Evolutionary conservation across 2,888 invertebrate genomes (phyloP).

Genomic region (Diarsia brunnea): DNA sequence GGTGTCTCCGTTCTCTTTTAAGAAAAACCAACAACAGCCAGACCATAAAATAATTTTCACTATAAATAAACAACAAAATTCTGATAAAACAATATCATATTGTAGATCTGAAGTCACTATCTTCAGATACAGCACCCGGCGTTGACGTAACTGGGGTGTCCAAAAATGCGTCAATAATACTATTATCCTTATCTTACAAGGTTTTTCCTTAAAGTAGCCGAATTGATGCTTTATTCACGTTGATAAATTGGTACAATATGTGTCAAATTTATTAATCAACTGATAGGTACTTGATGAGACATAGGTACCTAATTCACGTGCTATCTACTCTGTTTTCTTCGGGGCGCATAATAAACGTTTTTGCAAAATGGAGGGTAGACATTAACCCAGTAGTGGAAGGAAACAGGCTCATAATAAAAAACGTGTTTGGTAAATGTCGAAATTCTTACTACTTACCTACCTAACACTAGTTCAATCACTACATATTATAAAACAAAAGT

Average conservation of each 20-base stretch:
- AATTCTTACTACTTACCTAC: neutral
- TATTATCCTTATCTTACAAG: conserved; percentile 21
- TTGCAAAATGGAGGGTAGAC: neutral
- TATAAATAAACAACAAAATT: neutral
- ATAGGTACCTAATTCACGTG: neutral
- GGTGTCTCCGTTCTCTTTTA: neutral
- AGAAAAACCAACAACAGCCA: neutral
- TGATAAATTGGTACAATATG: neutral
- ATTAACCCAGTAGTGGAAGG: neutral
- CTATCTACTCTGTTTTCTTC: neutral
- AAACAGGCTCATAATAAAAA: neutral
- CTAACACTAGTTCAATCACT: neutral
- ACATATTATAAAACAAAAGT: no score
- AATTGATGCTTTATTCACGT: neutral
- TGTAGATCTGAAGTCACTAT: conserved; percentile 5
- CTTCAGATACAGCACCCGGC: conserved; percentile 17
- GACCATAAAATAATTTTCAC: neutral
- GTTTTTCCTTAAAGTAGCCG: conserved; percentile 7
- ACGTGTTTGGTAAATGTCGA: neutral
- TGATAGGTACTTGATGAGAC: neutral
- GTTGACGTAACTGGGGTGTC: conserved; percentile 16
- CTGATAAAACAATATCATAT: conserved; percentile 22
- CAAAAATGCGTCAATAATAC: neutral
- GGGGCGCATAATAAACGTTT: neutral
- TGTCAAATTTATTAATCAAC: neutral